Conservation (phyloP, 2,888 invertebrate species). For the Crossocerus cetratus region DNA sequence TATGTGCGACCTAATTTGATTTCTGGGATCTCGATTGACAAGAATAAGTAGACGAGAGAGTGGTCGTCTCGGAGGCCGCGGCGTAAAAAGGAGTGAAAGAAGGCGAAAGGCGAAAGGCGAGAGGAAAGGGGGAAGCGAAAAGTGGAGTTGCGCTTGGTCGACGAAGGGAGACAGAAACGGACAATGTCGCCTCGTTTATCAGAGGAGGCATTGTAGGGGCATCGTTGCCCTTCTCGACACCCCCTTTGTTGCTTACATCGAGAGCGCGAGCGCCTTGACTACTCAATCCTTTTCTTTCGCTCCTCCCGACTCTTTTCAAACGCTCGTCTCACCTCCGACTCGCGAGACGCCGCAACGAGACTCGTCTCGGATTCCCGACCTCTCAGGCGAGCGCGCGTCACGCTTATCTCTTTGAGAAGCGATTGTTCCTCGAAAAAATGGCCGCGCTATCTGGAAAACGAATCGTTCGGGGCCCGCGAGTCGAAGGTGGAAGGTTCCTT, state of each 20-base stretch:
- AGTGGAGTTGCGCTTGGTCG: conserved; percentile 21
- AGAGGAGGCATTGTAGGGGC: conserved; percentile 71
- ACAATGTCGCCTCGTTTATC: conserved; percentile 76
- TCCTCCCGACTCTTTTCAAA: conserved; percentile 68
- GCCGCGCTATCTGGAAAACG: conserved; percentile 59
- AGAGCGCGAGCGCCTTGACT: conserved; percentile 63
- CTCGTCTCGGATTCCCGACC: conserved; percentile 18
- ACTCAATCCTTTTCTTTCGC: conserved; percentile 75
- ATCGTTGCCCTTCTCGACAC: conserved; percentile 73
- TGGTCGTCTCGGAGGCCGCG: conserved; percentile 25
- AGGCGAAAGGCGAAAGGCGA: conserved; percentile 6
- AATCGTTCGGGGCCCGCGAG: conserved; percentile 36
- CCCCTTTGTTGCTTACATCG: conserved; percentile 74
- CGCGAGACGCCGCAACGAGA: conserved; percentile 4
- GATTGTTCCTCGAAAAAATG: conserved; percentile 66
- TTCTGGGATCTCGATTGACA: conserved; percentile 13
- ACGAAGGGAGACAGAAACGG: conserved; percentile 60
- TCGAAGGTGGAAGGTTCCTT: conserved; percentile 27
- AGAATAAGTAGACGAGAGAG: conserved; percentile 57
- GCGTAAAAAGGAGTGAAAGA: conserved; percentile 19
- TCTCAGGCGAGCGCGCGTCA: conserved; percentile 21
- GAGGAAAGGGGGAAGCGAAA: conserved; percentile 23
- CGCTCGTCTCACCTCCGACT: conserved; percentile 52
- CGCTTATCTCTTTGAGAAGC: conserved; percentile 65
- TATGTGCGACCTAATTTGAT: conserved; percentile 29